These are phyloP conservation scores for Phalanger gymnotis DNA, from an alignment of 2,797 vertebrate species.

Conservation along the genomic window DNA sequence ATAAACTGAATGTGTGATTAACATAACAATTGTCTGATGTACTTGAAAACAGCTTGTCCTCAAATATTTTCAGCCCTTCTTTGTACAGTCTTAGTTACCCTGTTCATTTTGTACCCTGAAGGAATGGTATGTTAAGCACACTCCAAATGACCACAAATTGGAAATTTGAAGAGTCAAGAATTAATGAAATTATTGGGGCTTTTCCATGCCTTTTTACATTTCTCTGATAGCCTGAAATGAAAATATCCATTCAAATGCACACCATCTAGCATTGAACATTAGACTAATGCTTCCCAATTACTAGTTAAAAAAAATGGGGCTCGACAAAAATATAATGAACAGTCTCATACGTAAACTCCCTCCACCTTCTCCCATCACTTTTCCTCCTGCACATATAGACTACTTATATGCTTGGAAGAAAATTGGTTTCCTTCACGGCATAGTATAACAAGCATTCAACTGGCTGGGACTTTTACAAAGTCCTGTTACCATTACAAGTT, in stretches of 20 bases:
- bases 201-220: background rate
- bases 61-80: background rate
- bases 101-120: background rate
- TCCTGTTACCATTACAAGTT: constrained; percentile 74
- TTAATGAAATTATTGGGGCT: background rate
- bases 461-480: constrained; percentile 78
- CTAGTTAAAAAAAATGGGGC: constrained; percentile 42
- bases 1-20: constrained; percentile 15
- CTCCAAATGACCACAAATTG: background rate
- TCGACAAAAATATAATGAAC: background rate
- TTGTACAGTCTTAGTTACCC: background rate
- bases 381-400: constrained; percentile 53
- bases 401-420: constrained; percentile 78
- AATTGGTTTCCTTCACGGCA: constrained; percentile 85
- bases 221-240: constrained; percentile 2
- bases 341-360: background rate
- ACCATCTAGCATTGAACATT: background rate
- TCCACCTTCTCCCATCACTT: background rate
- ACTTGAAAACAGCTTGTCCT: constrained; percentile 9
- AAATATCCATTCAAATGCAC: constrained; percentile 20
- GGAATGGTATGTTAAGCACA: background rate
- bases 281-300: background rate
- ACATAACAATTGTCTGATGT: background rate
- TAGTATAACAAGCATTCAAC: constrained; percentile 82
- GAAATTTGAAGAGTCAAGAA: background rate